phyloP scores from a whole-genome alignment of 2,888 invertebrate genomes.

The Caenorhabditis angaria region DNA sequence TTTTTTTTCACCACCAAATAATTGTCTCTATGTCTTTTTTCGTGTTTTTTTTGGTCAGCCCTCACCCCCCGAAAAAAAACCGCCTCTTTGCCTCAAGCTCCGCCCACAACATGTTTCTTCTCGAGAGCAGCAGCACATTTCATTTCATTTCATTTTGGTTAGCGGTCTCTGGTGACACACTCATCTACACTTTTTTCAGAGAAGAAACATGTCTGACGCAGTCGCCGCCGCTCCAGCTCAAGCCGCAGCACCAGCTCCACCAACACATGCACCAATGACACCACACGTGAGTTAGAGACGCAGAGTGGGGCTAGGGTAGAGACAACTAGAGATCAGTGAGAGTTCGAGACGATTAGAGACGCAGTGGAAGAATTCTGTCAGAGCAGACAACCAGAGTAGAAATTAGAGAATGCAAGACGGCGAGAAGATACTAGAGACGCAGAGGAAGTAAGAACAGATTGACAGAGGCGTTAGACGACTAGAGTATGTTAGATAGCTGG shows the following conservation, averaged over 20 bases:
- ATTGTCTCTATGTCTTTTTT: conserved; percentile 24
- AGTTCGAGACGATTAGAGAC: no score
- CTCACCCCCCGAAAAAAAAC: not conserved
- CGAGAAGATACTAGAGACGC: not conserved
- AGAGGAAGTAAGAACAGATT: no score
- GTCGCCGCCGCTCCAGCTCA: conserved; percentile 14
- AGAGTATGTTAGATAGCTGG: not conserved
- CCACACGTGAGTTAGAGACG: conserved; percentile 30
- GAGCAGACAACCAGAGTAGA: no score
- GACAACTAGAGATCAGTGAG: no score
- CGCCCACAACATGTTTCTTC: conserved; percentile 12
- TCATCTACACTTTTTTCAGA: not conserved
- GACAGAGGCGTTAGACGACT: not conserved
- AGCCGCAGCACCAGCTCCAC: conserved; percentile 24
- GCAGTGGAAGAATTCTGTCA: no score
- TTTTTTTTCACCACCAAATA: not conserved
- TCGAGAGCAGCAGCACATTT: conserved; percentile 7
- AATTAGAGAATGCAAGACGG: not conserved
- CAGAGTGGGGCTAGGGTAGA: no score
- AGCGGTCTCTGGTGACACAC: not conserved
- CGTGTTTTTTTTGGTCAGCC: not conserved
- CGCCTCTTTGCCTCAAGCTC: conserved; percentile 3
- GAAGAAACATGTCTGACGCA: conserved; percentile 13
- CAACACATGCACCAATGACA: conserved; percentile 43
- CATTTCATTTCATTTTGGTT: conserved; percentile 19